Evolutionary conservation across 64 coral and sea anemone species (phyloP), one percentile per base, ranked within the genome.

Genomic region (Montipora sp.): DNA sequence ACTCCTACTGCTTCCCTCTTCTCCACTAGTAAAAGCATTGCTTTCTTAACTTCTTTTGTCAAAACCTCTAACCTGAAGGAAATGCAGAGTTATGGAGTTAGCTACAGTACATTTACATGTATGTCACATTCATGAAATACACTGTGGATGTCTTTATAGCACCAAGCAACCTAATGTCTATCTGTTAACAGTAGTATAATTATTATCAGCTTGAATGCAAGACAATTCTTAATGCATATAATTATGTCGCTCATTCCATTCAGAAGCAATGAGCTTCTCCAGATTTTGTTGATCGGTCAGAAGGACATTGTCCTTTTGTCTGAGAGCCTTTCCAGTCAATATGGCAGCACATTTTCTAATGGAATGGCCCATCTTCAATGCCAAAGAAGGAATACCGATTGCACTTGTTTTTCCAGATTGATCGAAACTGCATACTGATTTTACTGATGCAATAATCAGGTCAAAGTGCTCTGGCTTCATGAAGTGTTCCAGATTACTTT

Each of bases 321-420:
- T 48, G 8, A 90, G 87, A 21, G 87, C 93, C n/a, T 68, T 48
- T 21, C 93, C 87, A 51, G 63, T 47, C 8, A 90, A 23, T 14
- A 70, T 77, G 15, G 43, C 8, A 84, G 77, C 8, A 16, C 93
- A 90, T 47, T 94, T 94, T 65, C 83, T 90, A 16, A 94, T 48
- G 18, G 9, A 20, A 59, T 89, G 68, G 7, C 88, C 79, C 8
- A 94, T 8, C 59, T 94, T 57, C 53, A 57, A 57, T 57, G 53
- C 53, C 53, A 57, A 5, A 57, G 87, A 90, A 15, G 87, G 93
- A 53, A 16, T 94, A 1, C 65, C 63, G 14, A 94, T 60, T 12
- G 8, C 7, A 14, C 70, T 80, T 45, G 50, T 6, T 18, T 76
- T 48, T 5, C 13, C 24, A 7, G 51, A 75, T 43, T 21, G 8